phyloP scores from a whole-genome alignment of 64 coral and sea anemone genomes.

The Porites lutea region DNA sequence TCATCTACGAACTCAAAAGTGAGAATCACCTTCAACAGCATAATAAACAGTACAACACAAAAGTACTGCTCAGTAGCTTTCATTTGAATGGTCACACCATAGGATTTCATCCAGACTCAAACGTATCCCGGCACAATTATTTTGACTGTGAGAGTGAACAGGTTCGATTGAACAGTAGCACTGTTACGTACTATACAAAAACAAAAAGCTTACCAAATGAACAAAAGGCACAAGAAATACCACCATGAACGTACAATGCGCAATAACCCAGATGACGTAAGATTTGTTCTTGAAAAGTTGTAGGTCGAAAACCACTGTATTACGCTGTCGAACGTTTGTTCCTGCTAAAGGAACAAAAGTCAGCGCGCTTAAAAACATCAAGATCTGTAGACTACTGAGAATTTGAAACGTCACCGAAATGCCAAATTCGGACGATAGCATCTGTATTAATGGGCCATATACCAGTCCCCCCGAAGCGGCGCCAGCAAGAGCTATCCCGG shows the following conservation, averaged over 20 bases:
- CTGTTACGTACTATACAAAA: no score
- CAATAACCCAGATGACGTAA: constrained; percentile 5
- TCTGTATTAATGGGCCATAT: constrained; percentile 14
- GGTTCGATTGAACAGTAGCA: no score
- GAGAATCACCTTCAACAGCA: no score
- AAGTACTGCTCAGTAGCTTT: no score
- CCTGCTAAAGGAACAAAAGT: not conserved
- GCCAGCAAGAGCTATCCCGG: constrained; percentile 27
- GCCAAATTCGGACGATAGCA: not conserved
- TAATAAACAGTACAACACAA: no score
- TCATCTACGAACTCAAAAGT: no score
- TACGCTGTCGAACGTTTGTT: not conserved
- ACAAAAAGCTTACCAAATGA: constrained; percentile 53
- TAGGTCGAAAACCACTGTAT: not conserved
- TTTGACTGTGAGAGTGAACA: no score
- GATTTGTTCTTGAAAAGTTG: constrained; percentile 1
- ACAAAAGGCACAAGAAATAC: constrained; percentile 62
- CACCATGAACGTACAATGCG: constrained; percentile 33
- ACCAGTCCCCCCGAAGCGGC: constrained; percentile 21
- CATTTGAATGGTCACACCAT: no score
- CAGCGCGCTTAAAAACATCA: constrained; percentile 35
- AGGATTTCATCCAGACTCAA: no score
- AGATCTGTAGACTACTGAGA: constrained; percentile 13
- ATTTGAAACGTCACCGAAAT: constrained; percentile 35
- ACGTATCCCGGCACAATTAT: no score